These are phyloP conservation scores for Platysteira castanea DNA, from an alignment of 2,113 vertebrate genomes.

Conservation along the genomic window DNA sequence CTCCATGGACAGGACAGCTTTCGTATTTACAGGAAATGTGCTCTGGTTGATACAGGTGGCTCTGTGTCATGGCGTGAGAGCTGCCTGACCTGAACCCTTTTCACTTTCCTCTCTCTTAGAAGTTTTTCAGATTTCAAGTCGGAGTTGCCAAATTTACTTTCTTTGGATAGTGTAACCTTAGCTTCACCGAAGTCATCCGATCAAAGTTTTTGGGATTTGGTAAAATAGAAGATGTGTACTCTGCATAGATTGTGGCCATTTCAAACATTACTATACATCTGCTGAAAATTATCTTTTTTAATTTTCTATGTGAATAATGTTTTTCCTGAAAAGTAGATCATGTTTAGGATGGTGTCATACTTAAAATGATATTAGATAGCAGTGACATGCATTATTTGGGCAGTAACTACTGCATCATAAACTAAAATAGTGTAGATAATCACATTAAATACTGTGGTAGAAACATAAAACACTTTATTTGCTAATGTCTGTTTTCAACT, in stretches of 20 bases:
- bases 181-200: accelerated
- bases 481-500: not conserved
- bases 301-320: not conserved
- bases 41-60: not conserved
- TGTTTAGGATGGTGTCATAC: not conserved
- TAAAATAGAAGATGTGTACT: not conserved
- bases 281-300: not conserved
- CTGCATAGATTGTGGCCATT: not conserved
- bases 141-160: not conserved
- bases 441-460: not conserved
- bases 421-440: not conserved
- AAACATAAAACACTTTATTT: not conserved
- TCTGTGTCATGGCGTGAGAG: not conserved
- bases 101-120: not conserved
- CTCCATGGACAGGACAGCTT: not conserved
- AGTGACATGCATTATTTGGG: not conserved
- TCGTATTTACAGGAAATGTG: not conserved
- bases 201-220: not conserved
- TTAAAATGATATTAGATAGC: not conserved
- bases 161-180: not conserved
- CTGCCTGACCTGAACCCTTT: not conserved
- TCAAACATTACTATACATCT: not conserved
- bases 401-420: not conserved
- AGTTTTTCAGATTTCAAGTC: not conserved
- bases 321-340: not conserved